A percentile compares a stretch with the other conserved stretches of the same genome.
Conservation (phyloP, 2,113 vertebrate genomes). For the Pandion haliaetus region DNA sequence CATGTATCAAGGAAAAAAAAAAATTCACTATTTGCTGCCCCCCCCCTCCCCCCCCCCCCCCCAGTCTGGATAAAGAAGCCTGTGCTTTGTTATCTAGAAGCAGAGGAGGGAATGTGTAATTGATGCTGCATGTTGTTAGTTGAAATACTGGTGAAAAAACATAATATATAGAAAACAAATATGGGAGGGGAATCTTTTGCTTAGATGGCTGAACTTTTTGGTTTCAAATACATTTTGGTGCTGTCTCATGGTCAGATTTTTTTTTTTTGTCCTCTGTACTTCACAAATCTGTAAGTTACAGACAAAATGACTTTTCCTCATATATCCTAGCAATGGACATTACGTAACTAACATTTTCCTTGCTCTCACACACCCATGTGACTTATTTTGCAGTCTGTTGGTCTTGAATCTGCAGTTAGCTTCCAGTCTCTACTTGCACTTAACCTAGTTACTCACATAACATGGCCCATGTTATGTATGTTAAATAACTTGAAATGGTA, state of each 20-base stretch:
- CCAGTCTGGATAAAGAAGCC: not conserved
- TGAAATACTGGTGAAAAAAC: not conserved
- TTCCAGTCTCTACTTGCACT: not conserved
- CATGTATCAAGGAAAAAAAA: not conserved
- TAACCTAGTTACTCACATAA: not conserved
- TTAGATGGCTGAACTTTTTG: not conserved
- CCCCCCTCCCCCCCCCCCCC: fast-evolving
- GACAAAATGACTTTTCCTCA: not conserved
- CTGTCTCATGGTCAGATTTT: not conserved
- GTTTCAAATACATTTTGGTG: not conserved
- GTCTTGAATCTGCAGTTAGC: not conserved
- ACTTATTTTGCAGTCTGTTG: not conserved
- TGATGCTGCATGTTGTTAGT: not conserved
- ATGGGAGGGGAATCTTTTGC: not conserved
- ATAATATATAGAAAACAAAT: not conserved
- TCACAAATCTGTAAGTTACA: not conserved
- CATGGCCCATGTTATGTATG: fast-evolving
- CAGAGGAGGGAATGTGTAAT: not conserved
- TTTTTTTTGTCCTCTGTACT: not conserved
- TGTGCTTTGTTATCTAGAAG: not conserved
- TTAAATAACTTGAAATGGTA: not conserved
- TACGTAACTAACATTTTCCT: not conserved
- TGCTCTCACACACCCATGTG: not conserved
- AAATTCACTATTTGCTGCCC: too few species aligned
- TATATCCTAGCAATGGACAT: not conserved